Conservation (phyloP, 2,113 vertebrate species). For the Perognathus longimembris region DNA sequence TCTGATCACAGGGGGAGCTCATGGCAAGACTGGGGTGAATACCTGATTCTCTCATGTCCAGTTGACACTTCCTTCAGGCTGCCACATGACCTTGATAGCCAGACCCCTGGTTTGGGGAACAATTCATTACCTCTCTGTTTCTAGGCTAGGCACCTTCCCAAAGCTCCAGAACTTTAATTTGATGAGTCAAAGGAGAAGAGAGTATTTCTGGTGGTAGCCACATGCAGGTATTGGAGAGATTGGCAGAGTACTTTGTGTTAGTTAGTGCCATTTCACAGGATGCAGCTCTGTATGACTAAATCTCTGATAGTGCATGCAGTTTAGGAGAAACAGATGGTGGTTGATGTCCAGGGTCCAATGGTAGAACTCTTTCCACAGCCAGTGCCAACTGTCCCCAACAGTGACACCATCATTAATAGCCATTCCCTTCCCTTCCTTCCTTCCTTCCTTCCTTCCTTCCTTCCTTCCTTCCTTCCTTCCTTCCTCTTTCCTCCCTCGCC, state of each 20-base stretch:
- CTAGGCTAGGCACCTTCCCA: not conserved
- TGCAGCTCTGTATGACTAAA: not conserved
- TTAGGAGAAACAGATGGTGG: not conserved
- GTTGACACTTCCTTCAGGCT: not conserved
- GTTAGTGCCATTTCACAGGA: not conserved
- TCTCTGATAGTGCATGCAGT: not conserved
- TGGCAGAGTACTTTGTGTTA: not conserved
- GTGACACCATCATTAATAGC: not conserved
- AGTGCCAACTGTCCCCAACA: not conserved
- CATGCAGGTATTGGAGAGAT: not conserved
- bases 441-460: too few relatives aligned
- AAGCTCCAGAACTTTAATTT: not conserved
- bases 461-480: too few relatives aligned
- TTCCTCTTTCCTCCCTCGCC: too few relatives aligned
- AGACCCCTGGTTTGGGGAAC: not conserved
- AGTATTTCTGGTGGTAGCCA: not conserved
- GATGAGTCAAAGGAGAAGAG: not conserved
- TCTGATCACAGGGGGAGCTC: not conserved
- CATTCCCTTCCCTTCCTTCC: too few relatives aligned
- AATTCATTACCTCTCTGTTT: not conserved
- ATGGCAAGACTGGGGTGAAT: rapidly evolving
- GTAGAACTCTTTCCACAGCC: not conserved
- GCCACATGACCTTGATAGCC: not conserved
- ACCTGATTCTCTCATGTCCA: not conserved
- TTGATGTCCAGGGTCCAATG: not conserved